Evolutionary conservation across 2,888 invertebrate species (phyloP).

Genomic region (Melanchra persicariae): DNA sequence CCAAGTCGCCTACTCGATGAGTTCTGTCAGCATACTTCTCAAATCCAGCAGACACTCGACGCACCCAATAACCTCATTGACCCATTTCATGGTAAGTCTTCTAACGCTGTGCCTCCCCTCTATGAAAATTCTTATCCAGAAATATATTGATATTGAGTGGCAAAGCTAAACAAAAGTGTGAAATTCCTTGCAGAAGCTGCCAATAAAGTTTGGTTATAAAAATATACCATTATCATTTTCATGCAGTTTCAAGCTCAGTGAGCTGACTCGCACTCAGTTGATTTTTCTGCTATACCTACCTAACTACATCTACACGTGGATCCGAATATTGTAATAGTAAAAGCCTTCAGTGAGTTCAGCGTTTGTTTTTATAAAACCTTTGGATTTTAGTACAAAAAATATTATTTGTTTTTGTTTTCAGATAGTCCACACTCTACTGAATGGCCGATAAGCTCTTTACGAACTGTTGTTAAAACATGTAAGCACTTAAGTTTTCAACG

Average conservation of each 20-base stretch:
- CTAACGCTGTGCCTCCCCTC: no score
- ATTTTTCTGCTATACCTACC: conserved; percentile 22
- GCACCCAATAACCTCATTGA: no score
- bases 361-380: conserved; percentile 24
- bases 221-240: background rate
- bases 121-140: no score
- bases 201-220: conserved; percentile 19
- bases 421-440: background rate
- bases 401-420: background rate
- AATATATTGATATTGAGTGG: no score
- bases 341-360: conserved; percentile 18
- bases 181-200: background rate
- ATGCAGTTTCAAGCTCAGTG: conserved; percentile 42
- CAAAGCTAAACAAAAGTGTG: no score
- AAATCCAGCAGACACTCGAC: no score
- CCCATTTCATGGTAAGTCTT: no score
- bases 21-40: no score
- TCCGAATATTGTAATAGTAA: conserved; percentile 22
- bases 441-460: conserved; percentile 3
- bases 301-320: background rate
- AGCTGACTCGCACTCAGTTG: background rate
- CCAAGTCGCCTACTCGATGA: no score
- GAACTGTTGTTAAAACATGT: background rate
- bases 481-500: background rate
- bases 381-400: conserved; percentile 21